These are phyloP conservation scores for Hucho hucho DNA, from an alignment of 2,113 vertebrate genomes.

Conservation along the genomic window DNA sequence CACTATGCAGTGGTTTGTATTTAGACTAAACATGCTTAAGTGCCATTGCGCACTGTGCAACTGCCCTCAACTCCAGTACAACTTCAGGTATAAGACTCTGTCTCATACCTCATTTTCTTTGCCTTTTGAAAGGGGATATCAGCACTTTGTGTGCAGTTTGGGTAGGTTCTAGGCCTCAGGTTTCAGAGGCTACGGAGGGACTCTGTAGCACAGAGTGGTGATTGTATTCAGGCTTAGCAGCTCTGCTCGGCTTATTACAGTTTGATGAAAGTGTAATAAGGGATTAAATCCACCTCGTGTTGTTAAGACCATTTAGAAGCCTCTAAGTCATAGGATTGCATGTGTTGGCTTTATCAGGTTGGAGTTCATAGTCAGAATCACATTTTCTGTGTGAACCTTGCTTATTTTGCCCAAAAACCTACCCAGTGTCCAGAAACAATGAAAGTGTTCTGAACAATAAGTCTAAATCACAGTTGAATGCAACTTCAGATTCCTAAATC, in stretches of 20 bases:
- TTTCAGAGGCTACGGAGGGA: constrained; percentile 36
- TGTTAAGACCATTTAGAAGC: constrained; percentile 39
- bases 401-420: not conserved
- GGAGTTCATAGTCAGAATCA: not conserved
- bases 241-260: constrained; percentile 49
- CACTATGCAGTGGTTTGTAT: too few relatives aligned
- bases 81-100: too few relatives aligned
- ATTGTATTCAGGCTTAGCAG: constrained; percentile 51
- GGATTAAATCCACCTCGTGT: constrained; percentile 49
- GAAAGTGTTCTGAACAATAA: not conserved
- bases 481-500: not conserved
- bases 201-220: constrained; percentile 24
- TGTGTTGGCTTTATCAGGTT: not conserved
- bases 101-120: not conserved
- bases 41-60: too few relatives aligned
- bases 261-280: constrained; percentile 62
- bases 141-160: constrained; percentile 1
- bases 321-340: constrained; percentile 25
- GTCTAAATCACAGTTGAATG: not conserved
- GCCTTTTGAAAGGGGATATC: constrained; percentile 13
- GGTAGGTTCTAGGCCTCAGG: not conserved
- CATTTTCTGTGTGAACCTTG: not conserved
- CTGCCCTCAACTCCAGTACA: too few relatives aligned
- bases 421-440: not conserved
- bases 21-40: too few relatives aligned